Percentiles rank a stretch among this genome's conserved stretches.
These are phyloP conservation scores for Calameuta filiformis DNA, from an alignment of 2,888 invertebrate genomes.

Conservation along the genomic window DNA sequence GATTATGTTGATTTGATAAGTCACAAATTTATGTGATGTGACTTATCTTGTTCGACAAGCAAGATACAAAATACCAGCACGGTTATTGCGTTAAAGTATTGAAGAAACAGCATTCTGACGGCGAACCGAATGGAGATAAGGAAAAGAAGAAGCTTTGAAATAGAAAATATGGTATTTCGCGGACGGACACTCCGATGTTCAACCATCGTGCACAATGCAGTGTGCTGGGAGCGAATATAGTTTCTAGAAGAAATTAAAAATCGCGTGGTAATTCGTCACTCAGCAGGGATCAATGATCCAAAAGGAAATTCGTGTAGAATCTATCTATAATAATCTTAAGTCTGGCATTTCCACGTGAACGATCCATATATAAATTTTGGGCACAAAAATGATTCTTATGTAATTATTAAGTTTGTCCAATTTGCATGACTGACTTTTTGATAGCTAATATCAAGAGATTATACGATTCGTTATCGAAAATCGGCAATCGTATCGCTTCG, in stretches of 20 bases:
- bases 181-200: conserved; percentile 19
- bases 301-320: neutral
- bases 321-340: too few species aligned
- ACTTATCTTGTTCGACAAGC: neutral
- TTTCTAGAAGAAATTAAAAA: conserved; percentile 2
- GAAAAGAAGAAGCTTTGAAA: conserved; percentile 9
- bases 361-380: neutral
- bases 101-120: conserved; percentile 26
- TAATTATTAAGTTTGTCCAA: too few species aligned
- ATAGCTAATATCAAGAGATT: neutral
- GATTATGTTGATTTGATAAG: neutral
- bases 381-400: too few species aligned
- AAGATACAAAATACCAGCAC: neutral
- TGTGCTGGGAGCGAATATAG: conserved; percentile 6
- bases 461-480: neutral
- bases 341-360: neutral
- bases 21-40: neutral
- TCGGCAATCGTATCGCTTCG: too few species aligned
- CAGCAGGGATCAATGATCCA: neutral
- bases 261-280: neutral
- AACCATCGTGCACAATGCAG: conserved; percentile 11
- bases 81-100: conserved; percentile 36
- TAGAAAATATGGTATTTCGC: conserved; percentile 21
- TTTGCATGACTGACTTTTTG: too few species aligned
- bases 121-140: conserved; percentile 11